These are phyloP conservation scores for Tinea pellionella DNA, from an alignment of 2,888 invertebrate species.

Conservation along the genomic window DNA sequence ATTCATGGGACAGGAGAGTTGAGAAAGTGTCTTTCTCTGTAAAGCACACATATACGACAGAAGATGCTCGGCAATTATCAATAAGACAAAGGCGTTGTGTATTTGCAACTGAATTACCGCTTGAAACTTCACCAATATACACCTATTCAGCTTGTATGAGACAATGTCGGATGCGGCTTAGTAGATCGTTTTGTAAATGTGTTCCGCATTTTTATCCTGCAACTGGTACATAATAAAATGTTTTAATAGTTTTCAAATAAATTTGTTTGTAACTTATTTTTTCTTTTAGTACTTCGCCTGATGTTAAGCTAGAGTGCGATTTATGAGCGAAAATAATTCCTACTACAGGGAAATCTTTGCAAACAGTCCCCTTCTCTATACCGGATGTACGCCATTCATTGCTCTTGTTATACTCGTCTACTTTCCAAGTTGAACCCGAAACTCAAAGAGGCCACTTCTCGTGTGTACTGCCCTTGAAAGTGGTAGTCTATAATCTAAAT, in stretches of 20 bases:
- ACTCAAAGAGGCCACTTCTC: too few species aligned
- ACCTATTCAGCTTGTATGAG: constrained; percentile 81
- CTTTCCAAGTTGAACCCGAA: too few species aligned
- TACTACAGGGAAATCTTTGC: too few species aligned
- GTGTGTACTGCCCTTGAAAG: too few species aligned
- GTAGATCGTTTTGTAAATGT: constrained; percentile 74
- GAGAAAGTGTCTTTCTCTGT: constrained; percentile 75
- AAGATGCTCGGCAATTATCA: constrained; percentile 76
- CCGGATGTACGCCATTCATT: too few species aligned
- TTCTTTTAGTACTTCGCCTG: too few species aligned
- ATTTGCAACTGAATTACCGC: constrained; percentile 74
- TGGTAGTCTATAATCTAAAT: too few species aligned
- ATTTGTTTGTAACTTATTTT: neutral
- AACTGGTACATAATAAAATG: constrained; percentile 48
- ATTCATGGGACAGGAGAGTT: constrained; percentile 74
- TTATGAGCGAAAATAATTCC: too few species aligned
- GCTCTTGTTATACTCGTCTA: too few species aligned
- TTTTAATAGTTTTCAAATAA: neutral
- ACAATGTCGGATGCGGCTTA: constrained; percentile 77
- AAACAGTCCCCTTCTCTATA: too few species aligned
- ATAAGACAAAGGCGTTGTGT: constrained; percentile 78
- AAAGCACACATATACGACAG: constrained; percentile 81
- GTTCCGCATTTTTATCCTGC: constrained; percentile 78
- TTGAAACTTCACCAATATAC: constrained; percentile 72
- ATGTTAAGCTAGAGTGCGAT: too few species aligned